Evolutionary conservation across 2,113 vertebrate species (phyloP).

Genomic region (Micronycteris hirsuta): DNA sequence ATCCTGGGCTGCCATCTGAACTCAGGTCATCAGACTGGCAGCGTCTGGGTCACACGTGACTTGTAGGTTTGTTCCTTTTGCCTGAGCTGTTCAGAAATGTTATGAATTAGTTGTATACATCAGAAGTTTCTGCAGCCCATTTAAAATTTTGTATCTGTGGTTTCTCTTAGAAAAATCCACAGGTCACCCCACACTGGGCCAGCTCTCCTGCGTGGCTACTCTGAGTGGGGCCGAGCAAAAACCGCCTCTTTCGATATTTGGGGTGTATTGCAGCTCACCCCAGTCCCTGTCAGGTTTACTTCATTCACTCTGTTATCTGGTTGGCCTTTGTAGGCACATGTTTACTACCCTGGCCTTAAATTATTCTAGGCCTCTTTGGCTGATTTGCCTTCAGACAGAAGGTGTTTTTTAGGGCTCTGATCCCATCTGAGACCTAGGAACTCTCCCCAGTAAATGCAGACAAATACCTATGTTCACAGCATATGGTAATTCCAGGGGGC

Average conservation of each 20-base stretch:
- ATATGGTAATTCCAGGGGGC: neutral
- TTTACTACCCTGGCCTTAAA: neutral
- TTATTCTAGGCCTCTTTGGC: neutral
- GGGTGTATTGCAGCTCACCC: neutral
- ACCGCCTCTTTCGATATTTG: neutral
- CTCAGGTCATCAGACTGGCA: neutral
- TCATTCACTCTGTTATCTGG: neutral
- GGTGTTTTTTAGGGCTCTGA: neutral
- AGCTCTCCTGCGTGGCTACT: neutral
- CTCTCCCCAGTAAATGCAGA: neutral
- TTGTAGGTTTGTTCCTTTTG: neutral
- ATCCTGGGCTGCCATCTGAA: neutral
- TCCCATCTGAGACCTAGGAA: neutral
- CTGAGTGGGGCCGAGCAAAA: neutral
- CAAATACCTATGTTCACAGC: neutral
- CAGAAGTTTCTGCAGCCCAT: neutral
- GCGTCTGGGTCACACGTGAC: neutral
- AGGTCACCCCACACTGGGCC: neutral
- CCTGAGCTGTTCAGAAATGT: neutral
- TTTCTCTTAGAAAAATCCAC: neutral
- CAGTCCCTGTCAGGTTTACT: neutral
- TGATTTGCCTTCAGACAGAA: neutral
- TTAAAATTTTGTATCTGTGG: neutral
- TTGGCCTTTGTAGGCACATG: neutral
- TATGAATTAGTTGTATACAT: neutral